These are phyloP conservation scores for Pelmatolapia mariae DNA, from an alignment of 2,113 vertebrate species.

Conservation along the genomic window DNA sequence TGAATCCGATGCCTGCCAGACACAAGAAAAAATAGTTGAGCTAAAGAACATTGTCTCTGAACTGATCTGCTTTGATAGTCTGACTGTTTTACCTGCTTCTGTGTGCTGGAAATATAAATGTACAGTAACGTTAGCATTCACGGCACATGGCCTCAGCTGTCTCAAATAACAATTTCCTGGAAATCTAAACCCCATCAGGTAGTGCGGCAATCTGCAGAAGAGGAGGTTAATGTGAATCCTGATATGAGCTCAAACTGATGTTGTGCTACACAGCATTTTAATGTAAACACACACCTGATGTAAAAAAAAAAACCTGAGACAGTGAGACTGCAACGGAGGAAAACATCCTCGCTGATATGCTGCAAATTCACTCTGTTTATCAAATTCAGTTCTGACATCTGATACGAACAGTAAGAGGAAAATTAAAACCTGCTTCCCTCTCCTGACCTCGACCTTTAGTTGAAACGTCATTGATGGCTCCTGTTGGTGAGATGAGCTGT, in stretches of 20 bases:
- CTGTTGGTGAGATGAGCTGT: not conserved
- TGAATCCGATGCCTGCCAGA: not conserved
- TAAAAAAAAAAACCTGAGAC: not conserved
- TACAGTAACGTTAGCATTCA: not conserved
- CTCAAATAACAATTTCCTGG: not conserved
- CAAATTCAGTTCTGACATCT: not conserved
- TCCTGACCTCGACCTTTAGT: not conserved
- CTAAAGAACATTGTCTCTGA: not conserved
- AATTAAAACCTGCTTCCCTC: not conserved
- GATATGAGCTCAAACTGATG: not conserved
- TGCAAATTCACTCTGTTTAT: not conserved
- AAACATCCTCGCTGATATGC: not conserved
- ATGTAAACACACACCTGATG: not conserved
- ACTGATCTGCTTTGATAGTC: not conserved
- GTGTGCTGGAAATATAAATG: not conserved
- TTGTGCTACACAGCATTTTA: not conserved
- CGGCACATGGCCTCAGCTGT: not conserved
- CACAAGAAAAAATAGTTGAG: not conserved
- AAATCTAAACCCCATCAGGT: not conserved
- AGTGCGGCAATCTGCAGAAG: not conserved
- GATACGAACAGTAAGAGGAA: fast-evolving
- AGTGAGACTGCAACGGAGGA: not conserved
- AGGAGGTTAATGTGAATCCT: not conserved
- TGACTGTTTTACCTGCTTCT: not conserved
- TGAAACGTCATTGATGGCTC: not conserved